Percentiles rank a stretch among this genome's conserved stretches.
Evolutionary conservation across 2,888 invertebrate genomes (phyloP).

Genomic region (Acanthococcus lagerstroemiae): DNA sequence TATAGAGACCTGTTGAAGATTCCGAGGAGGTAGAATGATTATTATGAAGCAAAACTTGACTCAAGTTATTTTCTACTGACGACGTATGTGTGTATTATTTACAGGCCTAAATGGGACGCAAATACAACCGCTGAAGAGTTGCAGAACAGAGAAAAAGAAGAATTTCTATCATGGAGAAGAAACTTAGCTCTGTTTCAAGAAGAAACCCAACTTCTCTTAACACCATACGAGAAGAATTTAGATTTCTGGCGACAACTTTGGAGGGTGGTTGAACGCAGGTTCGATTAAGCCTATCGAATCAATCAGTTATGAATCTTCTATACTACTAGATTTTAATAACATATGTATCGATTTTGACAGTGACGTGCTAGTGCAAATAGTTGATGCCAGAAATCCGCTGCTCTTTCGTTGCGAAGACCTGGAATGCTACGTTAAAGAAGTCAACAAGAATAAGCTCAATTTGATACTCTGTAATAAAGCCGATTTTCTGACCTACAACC

Average conservation of each 20-base stretch:
- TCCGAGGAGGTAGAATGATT: constrained; percentile 57
- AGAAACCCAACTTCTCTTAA: constrained; percentile 68
- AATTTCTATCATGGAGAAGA: constrained; percentile 85
- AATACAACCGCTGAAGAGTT: constrained; percentile 71
- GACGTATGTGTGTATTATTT: background rate
- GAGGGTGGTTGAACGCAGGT: constrained; percentile 87
- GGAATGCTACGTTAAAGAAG: constrained; percentile 72
- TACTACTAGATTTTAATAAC: constrained; percentile 23
- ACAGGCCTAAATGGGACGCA: constrained; percentile 68
- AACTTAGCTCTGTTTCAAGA: constrained; percentile 68
- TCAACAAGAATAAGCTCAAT: constrained; percentile 59
- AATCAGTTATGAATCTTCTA: background rate
- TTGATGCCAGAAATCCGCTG: constrained; percentile 92
- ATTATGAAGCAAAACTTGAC: background rate
- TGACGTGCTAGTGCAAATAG: constrained; percentile 84
- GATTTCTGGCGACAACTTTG: constrained; percentile 98
- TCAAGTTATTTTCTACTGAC: background rate
- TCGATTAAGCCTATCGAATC: background rate
- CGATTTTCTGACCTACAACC: constrained; percentile 71
- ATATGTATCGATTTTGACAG: constrained; percentile 48
- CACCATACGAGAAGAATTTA: constrained; percentile 94
- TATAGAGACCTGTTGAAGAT: constrained; percentile 59
- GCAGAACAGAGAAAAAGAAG: constrained; percentile 63
- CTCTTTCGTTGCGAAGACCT: constrained; percentile 87
- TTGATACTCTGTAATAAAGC: constrained; percentile 91